A percentile compares a stretch with the other conserved stretches of the same genome.
phyloP scores from a whole-genome alignment of 2,113 vertebrate species.

The Neomonachus schauinslandi region DNA sequence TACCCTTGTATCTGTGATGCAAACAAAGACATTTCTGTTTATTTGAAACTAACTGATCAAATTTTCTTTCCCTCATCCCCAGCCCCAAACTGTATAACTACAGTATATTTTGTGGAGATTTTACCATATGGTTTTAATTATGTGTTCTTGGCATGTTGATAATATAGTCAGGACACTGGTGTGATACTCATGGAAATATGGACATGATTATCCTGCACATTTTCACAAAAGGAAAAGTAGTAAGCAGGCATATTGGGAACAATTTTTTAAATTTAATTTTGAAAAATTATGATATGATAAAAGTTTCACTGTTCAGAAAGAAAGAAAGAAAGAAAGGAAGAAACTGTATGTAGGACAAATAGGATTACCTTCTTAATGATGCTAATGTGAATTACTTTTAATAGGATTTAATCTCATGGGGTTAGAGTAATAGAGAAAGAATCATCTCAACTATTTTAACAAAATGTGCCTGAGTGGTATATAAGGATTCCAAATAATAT shows the following conservation, averaged over 20 bases:
- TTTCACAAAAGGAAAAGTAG: background rate
- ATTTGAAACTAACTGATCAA: constrained; percentile 17
- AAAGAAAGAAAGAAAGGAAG: background rate
- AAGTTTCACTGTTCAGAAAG: constrained; percentile 64
- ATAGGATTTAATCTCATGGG: constrained; percentile 82
- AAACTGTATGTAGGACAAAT: constrained; percentile 78
- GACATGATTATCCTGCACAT: background rate
- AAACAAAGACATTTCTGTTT: background rate
- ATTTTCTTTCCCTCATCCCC: background rate
- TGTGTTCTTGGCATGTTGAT: background rate
- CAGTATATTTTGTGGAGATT: background rate
- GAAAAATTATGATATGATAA: background rate
- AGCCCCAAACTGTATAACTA: background rate
- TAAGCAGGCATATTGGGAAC: background rate
- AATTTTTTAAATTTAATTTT: constrained; percentile 38
- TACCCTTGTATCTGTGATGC: background rate
- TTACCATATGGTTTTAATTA: background rate
- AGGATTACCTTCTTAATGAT: constrained; percentile 85
- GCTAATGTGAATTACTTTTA: constrained; percentile 84
- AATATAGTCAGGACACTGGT: background rate
- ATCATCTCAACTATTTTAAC: constrained; percentile 75
- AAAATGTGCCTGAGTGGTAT: constrained; percentile 74
- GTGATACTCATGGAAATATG: background rate
- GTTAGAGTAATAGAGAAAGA: constrained; percentile 79
- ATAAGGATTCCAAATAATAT: constrained; percentile 69